These are phyloP conservation scores for Varanus komodoensis DNA, from an alignment of 2,113 vertebrate species.

Conservation along the genomic window DNA sequence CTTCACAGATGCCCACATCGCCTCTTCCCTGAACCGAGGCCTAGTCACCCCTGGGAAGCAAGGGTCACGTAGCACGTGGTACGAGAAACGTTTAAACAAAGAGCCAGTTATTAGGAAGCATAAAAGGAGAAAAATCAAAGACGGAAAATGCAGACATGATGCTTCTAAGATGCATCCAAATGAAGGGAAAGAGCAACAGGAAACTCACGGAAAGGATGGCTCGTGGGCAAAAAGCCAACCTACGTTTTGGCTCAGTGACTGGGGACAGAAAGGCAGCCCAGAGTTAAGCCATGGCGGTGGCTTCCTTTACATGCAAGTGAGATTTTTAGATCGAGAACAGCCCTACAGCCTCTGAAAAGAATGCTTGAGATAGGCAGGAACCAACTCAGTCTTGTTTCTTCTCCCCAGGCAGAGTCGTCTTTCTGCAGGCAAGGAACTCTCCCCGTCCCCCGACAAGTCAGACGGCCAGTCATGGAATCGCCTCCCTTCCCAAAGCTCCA, in stretches of 20 bases:
- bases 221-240: not conserved
- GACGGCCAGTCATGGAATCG: not conserved
- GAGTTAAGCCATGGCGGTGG: not conserved
- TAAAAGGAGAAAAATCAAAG: not conserved
- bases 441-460: too few species aligned
- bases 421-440: not conserved
- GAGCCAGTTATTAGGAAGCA: not conserved
- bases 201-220: not conserved
- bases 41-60: conserved; percentile 51
- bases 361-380: accelerated
- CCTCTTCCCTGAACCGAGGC: conserved; percentile 37
- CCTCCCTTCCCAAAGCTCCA: not conserved
- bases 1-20: accelerated
- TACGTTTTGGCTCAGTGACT: not conserved
- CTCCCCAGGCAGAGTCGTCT: not conserved
- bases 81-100: conserved; percentile 25
- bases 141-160: not conserved
- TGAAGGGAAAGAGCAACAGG: conserved; percentile 28
- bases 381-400: not conserved
- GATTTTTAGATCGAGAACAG: conserved; percentile 42
- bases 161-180: accelerated
- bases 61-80: not conserved
- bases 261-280: not conserved
- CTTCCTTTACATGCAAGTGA: conserved; percentile 3
- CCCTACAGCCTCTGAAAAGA: conserved; percentile 1